Percentiles rank a stretch among this genome's conserved stretches.
These are phyloP conservation scores for Heterotilapia buettikoferi DNA, from an alignment of 2,113 vertebrate genomes.

Conservation along the genomic window DNA sequence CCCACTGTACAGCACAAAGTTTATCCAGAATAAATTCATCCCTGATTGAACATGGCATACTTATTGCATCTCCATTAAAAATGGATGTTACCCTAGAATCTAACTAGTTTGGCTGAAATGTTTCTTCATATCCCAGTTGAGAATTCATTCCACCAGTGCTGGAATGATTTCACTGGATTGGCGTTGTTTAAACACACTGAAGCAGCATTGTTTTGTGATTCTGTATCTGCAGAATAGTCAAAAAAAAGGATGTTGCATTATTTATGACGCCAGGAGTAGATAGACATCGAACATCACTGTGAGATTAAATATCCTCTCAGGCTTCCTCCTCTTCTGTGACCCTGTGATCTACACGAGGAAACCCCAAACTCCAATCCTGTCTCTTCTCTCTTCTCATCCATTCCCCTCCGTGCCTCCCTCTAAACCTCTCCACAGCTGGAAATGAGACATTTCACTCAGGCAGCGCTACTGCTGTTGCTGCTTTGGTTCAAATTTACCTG, in stretches of 20 bases:
- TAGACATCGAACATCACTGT: slow-evolving; percentile 12
- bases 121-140: not conserved
- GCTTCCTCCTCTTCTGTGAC: not conserved
- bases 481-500: slow-evolving; percentile 16
- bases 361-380: slow-evolving; percentile 26
- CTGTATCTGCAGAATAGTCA: not conserved
- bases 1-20: not conserved
- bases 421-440: slow-evolving; percentile 22
- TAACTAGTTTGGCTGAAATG: not conserved
- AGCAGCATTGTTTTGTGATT: not conserved
- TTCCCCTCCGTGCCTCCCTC: not conserved
- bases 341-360: slow-evolving; percentile 38
- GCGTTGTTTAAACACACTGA: not conserved
- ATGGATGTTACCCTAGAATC: not conserved
- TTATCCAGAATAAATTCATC: slow-evolving; percentile 1
- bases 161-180: not conserved
- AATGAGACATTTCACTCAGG: slow-evolving; percentile 10
- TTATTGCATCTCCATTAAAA: slow-evolving; percentile 18
- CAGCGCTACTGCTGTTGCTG: not conserved
- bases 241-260: slow-evolving; percentile 27
- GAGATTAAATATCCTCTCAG: slow-evolving; percentile 1
- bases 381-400: not conserved
- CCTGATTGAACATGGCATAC: not conserved
- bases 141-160: not conserved
- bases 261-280: slow-evolving; percentile 27